phyloP scores from a whole-genome alignment of 2,888 invertebrate genomes.

The Argynnis bischoffii region DNA sequence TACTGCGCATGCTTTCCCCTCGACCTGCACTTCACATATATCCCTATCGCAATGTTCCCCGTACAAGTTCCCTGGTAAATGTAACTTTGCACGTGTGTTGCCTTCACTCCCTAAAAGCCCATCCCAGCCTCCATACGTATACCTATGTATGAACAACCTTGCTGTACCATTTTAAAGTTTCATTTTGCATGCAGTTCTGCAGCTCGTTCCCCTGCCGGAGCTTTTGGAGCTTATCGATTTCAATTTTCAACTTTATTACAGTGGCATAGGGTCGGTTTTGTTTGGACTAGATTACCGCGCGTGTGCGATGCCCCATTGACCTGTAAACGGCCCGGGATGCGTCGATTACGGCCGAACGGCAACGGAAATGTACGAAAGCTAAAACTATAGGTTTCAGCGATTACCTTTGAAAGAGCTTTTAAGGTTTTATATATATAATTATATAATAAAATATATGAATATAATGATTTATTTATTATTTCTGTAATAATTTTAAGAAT shows the following conservation, averaged over 20 bases:
- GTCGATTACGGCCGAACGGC: slow-evolving; percentile 29
- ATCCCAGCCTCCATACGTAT: background rate
- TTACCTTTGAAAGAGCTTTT: too few species aligned
- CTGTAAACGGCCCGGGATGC: slow-evolving; percentile 46
- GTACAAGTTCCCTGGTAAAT: background rate
- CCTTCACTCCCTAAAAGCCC: background rate
- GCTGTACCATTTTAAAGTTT: slow-evolving; percentile 7
- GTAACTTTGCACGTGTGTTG: background rate
- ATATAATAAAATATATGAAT: too few species aligned
- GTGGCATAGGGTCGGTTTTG: slow-evolving; percentile 1
- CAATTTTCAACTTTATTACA: slow-evolving; percentile 14
- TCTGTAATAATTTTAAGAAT: too few species aligned
- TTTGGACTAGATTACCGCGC: slow-evolving; percentile 37
- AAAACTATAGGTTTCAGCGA: background rate
- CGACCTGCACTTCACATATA: slow-evolving; percentile 1
- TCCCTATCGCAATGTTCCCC: background rate
- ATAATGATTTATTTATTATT: too few species aligned
- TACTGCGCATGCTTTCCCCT: slow-evolving; percentile 15
- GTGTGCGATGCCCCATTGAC: slow-evolving; percentile 51
- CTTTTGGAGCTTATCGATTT: background rate
- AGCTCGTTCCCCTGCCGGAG: slow-evolving; percentile 8
- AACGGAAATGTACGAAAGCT: slow-evolving; percentile 12
- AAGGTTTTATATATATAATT: too few species aligned
- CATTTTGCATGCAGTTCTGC: slow-evolving; percentile 14
- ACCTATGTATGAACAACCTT: background rate